Evolutionary conservation across 2,888 invertebrate genomes (phyloP).

Genomic region (Drosophila colorata): DNA sequence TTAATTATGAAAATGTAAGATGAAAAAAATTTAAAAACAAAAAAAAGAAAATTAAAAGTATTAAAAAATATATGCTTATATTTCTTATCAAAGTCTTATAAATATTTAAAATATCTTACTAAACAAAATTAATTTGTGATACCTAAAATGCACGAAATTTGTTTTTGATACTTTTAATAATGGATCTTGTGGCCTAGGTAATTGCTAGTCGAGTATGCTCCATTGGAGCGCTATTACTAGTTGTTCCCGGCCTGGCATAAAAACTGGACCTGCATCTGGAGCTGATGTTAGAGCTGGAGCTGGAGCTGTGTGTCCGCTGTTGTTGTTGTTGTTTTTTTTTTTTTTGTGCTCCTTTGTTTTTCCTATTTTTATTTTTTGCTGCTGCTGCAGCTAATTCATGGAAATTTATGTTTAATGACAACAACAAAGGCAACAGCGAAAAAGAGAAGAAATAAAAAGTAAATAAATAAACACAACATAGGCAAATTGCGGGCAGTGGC

Average conservation of each 20-base stretch:
- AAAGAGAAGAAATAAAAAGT: constrained; percentile 1
- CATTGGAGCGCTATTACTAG: neutral
- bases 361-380: neutral
- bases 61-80: too few species aligned
- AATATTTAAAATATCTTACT: too few species aligned
- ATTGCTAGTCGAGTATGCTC: neutral
- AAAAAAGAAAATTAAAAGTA: too few species aligned
- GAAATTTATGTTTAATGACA: constrained; percentile 61
- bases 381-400: constrained; percentile 44
- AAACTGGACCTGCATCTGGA: constrained; percentile 35
- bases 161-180: neutral
- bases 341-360: neutral
- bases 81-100: too few species aligned
- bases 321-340: too few species aligned
- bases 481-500: constrained; percentile 25
- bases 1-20: too few species aligned
- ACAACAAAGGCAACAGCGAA: constrained; percentile 24
- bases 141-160: neutral
- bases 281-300: constrained; percentile 8
- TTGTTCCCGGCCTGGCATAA: constrained; percentile 5
- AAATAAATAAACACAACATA: constrained; percentile 1
- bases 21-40: too few species aligned
- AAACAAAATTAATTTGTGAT: too few species aligned
- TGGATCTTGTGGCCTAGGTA: neutral
- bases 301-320: too few species aligned